Evolutionary conservation across 2,888 invertebrate species (phyloP).

Genomic region (Euphydryas editha): DNA sequence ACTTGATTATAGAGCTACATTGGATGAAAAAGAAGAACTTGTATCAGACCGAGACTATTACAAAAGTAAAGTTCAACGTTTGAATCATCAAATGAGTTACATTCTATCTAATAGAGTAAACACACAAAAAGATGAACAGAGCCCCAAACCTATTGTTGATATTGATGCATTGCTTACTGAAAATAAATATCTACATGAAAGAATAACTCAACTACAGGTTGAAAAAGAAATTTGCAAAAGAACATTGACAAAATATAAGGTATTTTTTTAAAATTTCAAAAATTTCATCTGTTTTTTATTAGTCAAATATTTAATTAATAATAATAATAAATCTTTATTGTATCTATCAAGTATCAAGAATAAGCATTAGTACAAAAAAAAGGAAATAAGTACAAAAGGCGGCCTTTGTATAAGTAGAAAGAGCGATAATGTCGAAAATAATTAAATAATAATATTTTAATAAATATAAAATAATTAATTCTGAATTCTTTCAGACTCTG

Average conservation of each 20-base stretch:
- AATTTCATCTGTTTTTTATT: too few relatives aligned
- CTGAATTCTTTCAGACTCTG: constrained; percentile 86
- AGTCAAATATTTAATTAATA: too few relatives aligned
- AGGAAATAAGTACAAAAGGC: too few relatives aligned
- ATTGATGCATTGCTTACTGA: constrained; percentile 91
- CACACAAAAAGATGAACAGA: constrained; percentile 59
- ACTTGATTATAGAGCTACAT: constrained; percentile 88
- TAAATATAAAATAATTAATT: too few relatives aligned
- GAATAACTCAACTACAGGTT: constrained; percentile 89
- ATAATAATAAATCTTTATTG: too few relatives aligned
- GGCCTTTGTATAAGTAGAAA: too few relatives aligned
- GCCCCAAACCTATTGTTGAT: constrained; percentile 85
- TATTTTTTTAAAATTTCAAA: constrained; percentile 49
- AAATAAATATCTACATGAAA: constrained; percentile 93
- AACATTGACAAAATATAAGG: constrained; percentile 90
- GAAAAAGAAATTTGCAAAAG: constrained; percentile 90
- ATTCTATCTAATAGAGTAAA: constrained; percentile 79
- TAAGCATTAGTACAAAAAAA: too few relatives aligned
- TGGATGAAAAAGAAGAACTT: constrained; percentile 94
- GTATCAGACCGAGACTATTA: constrained; percentile 92
- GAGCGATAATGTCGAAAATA: too few relatives aligned
- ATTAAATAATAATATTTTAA: too few relatives aligned
- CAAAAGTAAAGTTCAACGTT: constrained; percentile 91
- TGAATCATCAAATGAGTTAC: constrained; percentile 91
- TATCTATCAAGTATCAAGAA: too few relatives aligned